These are phyloP conservation scores for Zophobas morio DNA, from an alignment of 1,140 invertebrate species.

Conservation along the genomic window DNA sequence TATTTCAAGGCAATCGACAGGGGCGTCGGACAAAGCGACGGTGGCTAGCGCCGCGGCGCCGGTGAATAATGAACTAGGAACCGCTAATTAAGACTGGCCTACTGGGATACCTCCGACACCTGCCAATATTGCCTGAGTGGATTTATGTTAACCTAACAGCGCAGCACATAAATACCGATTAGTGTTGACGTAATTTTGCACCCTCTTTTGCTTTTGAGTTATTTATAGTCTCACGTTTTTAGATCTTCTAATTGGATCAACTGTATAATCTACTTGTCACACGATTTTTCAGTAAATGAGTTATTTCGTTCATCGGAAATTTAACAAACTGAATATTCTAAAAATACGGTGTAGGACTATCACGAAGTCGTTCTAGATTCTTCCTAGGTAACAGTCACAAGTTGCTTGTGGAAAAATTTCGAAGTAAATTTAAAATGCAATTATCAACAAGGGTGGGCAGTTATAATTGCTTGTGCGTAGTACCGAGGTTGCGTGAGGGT, in stretches of 20 bases:
- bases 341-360: too few species aligned
- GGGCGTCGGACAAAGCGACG: constrained; percentile 61
- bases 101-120: constrained; percentile 64
- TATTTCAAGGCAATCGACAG: constrained; percentile 64
- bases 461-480: too few species aligned
- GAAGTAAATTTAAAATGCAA: too few species aligned
- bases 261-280: too few species aligned
- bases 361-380: too few species aligned
- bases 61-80: constrained; percentile 64
- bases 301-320: too few species aligned
- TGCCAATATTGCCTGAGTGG: constrained; percentile 62
- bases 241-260: too few species aligned
- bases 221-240: constrained; percentile 7
- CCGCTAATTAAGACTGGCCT: constrained; percentile 66
- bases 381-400: too few species aligned
- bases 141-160: constrained; percentile 40
- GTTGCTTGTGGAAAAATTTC: too few species aligned
- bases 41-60: constrained; percentile 56
- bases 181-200: constrained; percentile 15
- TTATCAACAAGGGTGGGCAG: too few species aligned
- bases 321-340: too few species aligned
- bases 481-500: too few species aligned
- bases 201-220: not conserved
- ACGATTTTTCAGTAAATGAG: not conserved
- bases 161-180: constrained; percentile 43